phyloP scores from a whole-genome alignment of 2,113 vertebrate genomes.

The Taurulus bubalis region DNA sequence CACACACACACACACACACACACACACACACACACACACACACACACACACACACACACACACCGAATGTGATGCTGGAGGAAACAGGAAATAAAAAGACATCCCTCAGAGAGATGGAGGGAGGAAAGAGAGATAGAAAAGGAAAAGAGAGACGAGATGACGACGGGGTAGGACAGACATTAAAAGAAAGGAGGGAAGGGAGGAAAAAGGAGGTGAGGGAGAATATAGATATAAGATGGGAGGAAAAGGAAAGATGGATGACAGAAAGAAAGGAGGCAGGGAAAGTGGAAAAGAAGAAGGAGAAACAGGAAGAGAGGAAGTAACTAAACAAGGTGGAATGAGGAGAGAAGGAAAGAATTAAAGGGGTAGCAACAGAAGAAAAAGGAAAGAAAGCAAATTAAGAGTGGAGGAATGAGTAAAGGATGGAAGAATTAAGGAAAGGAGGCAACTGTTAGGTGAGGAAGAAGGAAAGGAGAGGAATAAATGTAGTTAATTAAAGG shows the following conservation, averaged over 20 bases:
- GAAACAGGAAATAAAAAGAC: slow-evolving; percentile 63
- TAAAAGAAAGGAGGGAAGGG: background rate
- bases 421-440: background rate
- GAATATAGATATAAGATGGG: slow-evolving; percentile 4
- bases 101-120: background rate
- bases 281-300: background rate
- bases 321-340: background rate
- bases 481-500: background rate
- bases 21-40: slow-evolving; percentile 39
- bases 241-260: background rate
- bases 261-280: background rate
- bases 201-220: background rate
- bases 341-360: background rate
- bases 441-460: background rate
- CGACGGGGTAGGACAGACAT: too few species aligned
- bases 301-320: background rate
- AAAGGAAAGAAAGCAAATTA: background rate
- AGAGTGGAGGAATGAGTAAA: background rate
- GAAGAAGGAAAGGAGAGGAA: background rate
- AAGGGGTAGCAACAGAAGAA: background rate
- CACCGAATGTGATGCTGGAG: slow-evolving; percentile 50
- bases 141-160: background rate
- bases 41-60: slow-evolving; percentile 42
- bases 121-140: background rate
- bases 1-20: slow-evolving; percentile 30